Evolutionary conservation across 2,113 vertebrate genomes (phyloP).

Genomic region (Halcyon malimbica): DNA sequence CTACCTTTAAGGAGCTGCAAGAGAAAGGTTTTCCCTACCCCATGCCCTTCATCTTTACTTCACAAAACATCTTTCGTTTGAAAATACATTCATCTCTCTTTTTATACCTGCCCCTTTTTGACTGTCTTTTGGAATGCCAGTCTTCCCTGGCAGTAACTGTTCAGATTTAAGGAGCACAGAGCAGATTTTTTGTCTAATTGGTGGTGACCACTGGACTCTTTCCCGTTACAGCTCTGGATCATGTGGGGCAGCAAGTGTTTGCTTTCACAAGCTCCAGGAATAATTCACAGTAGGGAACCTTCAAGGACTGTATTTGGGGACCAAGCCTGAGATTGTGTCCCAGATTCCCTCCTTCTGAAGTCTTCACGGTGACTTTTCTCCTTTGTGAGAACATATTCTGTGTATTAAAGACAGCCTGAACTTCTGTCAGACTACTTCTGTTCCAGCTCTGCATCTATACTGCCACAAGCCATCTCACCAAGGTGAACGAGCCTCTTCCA

Average conservation of each 20-base stretch:
- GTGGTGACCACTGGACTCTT: background rate
- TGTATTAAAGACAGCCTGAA: background rate
- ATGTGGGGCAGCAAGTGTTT: fast-evolving
- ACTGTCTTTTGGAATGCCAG: background rate
- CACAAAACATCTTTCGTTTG: background rate
- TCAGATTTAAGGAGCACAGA: background rate
- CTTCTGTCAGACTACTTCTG: background rate
- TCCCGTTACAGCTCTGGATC: background rate
- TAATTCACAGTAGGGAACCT: background rate
- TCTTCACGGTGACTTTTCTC: background rate
- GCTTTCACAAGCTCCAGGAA: background rate
- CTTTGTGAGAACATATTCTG: background rate
- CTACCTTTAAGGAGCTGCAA: background rate
- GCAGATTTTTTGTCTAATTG: background rate
- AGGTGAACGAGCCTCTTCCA: background rate
- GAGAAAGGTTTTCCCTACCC: background rate
- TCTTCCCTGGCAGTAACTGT: background rate
- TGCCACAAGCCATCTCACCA: background rate
- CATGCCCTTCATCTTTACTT: background rate
- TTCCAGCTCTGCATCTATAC: background rate
- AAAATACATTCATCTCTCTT: background rate
- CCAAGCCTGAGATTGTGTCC: background rate
- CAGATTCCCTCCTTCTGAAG: background rate
- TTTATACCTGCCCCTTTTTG: background rate
- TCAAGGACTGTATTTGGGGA: background rate